Evolutionary conservation across 1,140 invertebrate species (phyloP).

Genomic region (Drosophila oshimai): DNA sequence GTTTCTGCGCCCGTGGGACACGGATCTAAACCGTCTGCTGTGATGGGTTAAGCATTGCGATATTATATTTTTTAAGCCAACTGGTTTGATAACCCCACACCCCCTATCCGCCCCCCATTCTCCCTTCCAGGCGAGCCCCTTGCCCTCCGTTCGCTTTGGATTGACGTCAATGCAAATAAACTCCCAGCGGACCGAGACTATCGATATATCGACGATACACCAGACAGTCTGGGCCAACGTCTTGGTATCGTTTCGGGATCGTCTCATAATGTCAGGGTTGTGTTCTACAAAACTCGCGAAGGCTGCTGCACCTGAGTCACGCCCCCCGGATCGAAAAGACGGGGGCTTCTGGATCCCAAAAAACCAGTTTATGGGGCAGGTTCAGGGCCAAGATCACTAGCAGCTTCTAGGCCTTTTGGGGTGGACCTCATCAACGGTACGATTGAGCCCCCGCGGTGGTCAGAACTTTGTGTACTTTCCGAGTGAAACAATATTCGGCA

Average conservation of each 20-base stretch:
- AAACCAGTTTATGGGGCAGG: constrained; percentile 59
- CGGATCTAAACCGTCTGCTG: constrained; percentile 28
- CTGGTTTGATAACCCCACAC: constrained; percentile 21
- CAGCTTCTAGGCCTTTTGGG: neutral
- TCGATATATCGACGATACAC: constrained; percentile 29
- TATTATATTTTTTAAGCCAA: constrained; percentile 22
- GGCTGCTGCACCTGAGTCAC: constrained; percentile 55
- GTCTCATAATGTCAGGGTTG: constrained; percentile 69
- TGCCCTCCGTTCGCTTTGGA: constrained; percentile 18
- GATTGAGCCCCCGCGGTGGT: too few species aligned
- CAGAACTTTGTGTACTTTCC: too few species aligned
- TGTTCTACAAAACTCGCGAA: constrained; percentile 53
- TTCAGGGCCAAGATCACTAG: constrained; percentile 36
- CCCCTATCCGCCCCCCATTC: neutral
- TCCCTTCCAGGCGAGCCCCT: constrained; percentile 1
- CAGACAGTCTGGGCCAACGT: constrained; percentile 23
- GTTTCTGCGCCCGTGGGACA: constrained; percentile 11
- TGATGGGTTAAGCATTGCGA: constrained; percentile 8
- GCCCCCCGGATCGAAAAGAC: constrained; percentile 27
- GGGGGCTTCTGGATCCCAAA: constrained; percentile 16
- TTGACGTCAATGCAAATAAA: constrained; percentile 80
- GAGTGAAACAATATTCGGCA: constrained; percentile 42
- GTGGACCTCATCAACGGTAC: constrained; percentile 13
- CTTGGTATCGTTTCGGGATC: neutral
- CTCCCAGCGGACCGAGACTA: constrained; percentile 22